Conservation (phyloP, 2,113 vertebrate genomes). For the Stigmatopora nigra region DNA sequence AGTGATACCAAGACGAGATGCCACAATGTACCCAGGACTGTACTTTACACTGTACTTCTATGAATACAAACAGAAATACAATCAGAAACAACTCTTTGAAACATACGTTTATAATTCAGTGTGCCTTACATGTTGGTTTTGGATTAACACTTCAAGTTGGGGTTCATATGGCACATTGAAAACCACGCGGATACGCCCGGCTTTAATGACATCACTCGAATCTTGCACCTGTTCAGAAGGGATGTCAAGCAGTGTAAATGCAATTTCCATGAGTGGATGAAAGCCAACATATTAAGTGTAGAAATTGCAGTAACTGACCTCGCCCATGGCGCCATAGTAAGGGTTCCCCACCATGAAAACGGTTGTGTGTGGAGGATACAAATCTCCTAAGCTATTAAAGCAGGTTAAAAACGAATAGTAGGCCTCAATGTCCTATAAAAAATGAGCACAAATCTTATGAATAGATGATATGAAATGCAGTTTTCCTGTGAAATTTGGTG, state of each 20-base stretch:
- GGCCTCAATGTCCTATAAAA: constrained; percentile 80
- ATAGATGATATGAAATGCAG: background rate
- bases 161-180: constrained; percentile 90
- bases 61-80: constrained; percentile 22
- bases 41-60: constrained; percentile 97
- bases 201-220: constrained; percentile 86
- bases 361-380: constrained; percentile 79
- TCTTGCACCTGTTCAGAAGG: constrained; percentile 78
- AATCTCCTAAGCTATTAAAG: constrained; percentile 84
- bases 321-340: constrained; percentile 91
- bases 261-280: background rate
- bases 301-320: constrained; percentile 70
- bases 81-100: background rate
- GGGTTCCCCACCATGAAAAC: constrained; percentile 95
- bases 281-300: background rate
- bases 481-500: too few species aligned
- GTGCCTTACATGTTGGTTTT: constrained; percentile 90
- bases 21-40: constrained; percentile 90
- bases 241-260: background rate
- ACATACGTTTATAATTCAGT: background rate
- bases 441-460: background rate
- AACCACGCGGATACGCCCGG: constrained; percentile 88
- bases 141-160: constrained; percentile 86
- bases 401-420: constrained; percentile 79
- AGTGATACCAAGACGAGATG: constrained; percentile 88